Evolutionary conservation across 1,140 invertebrate genomes (phyloP), one percentile per base, ranked within the genome.

Genomic region (Hyles euphorbiae): DNA sequence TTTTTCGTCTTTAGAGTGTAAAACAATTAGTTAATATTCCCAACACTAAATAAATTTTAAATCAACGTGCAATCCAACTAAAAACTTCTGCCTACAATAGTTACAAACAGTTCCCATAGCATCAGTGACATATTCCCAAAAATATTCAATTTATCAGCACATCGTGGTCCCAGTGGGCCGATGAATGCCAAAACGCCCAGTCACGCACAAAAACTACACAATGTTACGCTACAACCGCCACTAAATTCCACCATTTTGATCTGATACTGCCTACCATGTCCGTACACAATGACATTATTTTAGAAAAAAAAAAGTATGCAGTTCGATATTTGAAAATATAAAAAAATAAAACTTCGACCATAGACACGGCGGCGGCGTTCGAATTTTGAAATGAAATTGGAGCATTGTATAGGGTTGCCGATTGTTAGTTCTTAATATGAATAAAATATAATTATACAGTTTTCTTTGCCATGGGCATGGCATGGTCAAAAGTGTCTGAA

Each of bases 261-360:
- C 76, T 57, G 77, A 81, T 78, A 81, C 62, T 68, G 56, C 50
- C 58, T 65, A 70, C 70, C 74, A 68, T 81, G 83, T 86, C 79
- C 77, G 82, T 81, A 82, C 77, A 87, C 84, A 86, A 86, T 88
- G 79, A 72, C 60, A 79, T 78, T 81, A 81, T 84, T 71, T 78
- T 70, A 62, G 67, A 82, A 82, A 87, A 85, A 81, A 79, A 83
- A 83, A 76, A 77, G 49, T 53, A 67, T 63, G 68, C 70, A 76
- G 61, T 67, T 65, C 70, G 72, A 73, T 72, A 63, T 67, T 70
- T 62, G 68, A 74, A 75, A 73, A 75, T 70, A n/a, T 68, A 68
- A 78, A 77, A 83, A 74, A 83, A 81, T 72, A 82, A 77, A 80
- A 65, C 53, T 44, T 67, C 49, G 10, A 11, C 34, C 65, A 70